Conservation (phyloP, 2,113 vertebrate species). For the Nanorana parkeri region DNA sequence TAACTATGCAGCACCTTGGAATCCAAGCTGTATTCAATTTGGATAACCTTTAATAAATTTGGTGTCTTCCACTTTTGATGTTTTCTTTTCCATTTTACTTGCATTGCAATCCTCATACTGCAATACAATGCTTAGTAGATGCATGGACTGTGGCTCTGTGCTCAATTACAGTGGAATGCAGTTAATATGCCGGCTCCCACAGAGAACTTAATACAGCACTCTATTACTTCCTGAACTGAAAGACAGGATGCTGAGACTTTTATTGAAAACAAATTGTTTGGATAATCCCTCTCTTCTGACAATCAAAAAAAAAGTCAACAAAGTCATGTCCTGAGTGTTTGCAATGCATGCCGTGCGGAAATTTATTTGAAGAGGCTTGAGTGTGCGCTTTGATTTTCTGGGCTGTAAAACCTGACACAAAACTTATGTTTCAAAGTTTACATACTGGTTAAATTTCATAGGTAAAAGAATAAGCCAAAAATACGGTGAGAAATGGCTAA, state of each 20-base stretch:
- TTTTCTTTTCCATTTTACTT: neutral
- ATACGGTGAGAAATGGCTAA: neutral
- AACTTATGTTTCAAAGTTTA: neutral
- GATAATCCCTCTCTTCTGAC: slow-evolving; percentile 49
- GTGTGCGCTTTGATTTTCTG: neutral
- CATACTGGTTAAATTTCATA: slow-evolving; percentile 8
- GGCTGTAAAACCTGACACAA: slow-evolving; percentile 7
- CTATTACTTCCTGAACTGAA: slow-evolving; percentile 49
- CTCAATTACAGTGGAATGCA: slow-evolving; percentile 53
- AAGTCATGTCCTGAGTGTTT: neutral
- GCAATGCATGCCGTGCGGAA: slow-evolving; percentile 1
- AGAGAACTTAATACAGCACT: slow-evolving; percentile 48
- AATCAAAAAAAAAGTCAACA: slow-evolving; percentile 22
- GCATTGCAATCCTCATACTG: neutral
- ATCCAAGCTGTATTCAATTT: too few relatives aligned
- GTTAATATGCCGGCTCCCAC: slow-evolving; percentile 52
- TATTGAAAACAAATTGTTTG: slow-evolving; percentile 57
- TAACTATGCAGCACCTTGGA: too few relatives aligned
- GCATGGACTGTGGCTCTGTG: slow-evolving; percentile 29
- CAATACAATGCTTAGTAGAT: slow-evolving; percentile 1
- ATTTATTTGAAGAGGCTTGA: slow-evolving; percentile 25
- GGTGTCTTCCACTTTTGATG: neutral
- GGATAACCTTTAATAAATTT: neutral
- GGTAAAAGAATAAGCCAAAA: slow-evolving; percentile 1
- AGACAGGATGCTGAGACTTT: slow-evolving; percentile 52